These are phyloP conservation scores for Toxotes lorentzi DNA, from an alignment of 2,797 vertebrate species.

Conservation along the genomic window DNA sequence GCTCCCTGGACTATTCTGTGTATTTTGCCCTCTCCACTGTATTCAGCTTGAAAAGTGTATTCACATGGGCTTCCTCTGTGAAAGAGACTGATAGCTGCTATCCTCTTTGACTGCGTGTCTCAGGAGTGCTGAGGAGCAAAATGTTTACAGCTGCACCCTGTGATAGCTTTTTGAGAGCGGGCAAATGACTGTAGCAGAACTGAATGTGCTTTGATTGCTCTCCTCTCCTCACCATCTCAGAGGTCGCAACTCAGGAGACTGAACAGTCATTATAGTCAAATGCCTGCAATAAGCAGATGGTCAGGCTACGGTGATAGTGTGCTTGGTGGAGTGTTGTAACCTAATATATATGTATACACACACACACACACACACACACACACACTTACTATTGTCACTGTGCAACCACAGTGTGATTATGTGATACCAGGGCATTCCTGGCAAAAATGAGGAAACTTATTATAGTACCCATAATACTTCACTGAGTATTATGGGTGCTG, in stretches of 20 bases:
- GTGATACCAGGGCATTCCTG: not conserved
- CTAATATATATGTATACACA: not conserved
- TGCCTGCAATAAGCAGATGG: slow-evolving; percentile 66
- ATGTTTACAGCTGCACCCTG: slow-evolving; percentile 80
- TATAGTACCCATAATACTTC: too few species aligned
- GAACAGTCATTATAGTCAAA: slow-evolving; percentile 59
- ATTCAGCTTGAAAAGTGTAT: slow-evolving; percentile 59
- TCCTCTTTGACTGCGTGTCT: slow-evolving; percentile 64
- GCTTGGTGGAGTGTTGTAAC: slow-evolving; percentile 20
- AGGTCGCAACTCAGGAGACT: slow-evolving; percentile 61
- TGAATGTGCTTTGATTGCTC: slow-evolving; percentile 74
- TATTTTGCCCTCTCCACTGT: slow-evolving; percentile 45
- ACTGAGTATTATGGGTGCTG: not conserved
- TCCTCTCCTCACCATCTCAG: slow-evolving; percentile 57
- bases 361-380: too few species aligned
- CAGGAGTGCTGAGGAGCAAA: slow-evolving; percentile 70
- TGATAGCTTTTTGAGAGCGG: slow-evolving; percentile 74
- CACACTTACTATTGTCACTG: too few species aligned
- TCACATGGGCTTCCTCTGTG: slow-evolving; percentile 65
- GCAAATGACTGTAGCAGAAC: slow-evolving; percentile 66
- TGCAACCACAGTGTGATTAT: not conserved
- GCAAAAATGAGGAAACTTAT: not conserved
- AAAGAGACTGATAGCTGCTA: slow-evolving; percentile 67
- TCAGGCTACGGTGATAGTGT: slow-evolving; percentile 32
- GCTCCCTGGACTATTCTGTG: slow-evolving; percentile 45